A percentile compares a stretch with the other conserved stretches of the same genome.
phyloP scores from a whole-genome alignment of 2,113 vertebrate species.

The Zosterops lateralis region DNA sequence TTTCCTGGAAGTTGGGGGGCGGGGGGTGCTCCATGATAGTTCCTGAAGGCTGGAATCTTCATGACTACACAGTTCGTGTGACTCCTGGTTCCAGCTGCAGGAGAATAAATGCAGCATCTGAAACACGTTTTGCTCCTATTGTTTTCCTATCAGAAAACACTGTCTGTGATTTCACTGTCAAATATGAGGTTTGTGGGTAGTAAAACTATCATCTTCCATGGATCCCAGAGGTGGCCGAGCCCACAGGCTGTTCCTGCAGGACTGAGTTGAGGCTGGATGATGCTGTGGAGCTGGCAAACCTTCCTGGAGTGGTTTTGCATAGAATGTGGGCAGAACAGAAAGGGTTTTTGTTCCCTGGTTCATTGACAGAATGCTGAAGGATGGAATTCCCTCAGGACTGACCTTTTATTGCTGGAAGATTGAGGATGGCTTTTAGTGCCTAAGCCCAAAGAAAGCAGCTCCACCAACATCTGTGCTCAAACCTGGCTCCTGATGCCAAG shows the following conservation, averaged over 20 bases:
- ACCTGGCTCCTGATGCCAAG: background rate
- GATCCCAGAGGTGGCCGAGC: background rate
- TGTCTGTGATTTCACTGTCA: background rate
- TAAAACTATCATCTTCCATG: background rate
- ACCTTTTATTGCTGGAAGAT: background rate
- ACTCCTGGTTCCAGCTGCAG: background rate
- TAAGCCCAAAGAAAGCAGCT: background rate
- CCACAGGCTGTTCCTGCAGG: background rate
- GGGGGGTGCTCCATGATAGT: background rate
- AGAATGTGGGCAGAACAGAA: background rate
- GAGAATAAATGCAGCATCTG: background rate
- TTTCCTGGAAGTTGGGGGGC: background rate
- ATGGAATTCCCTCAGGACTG: background rate
- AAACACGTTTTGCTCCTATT: background rate
- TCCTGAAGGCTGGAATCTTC: background rate
- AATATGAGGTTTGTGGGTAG: background rate
- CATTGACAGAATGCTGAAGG: background rate
- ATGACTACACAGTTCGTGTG: rapidly evolving
- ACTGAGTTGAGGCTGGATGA: background rate
- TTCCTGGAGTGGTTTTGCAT: background rate
- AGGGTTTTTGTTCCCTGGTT: background rate
- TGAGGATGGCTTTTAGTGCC: background rate
- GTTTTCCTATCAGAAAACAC: background rate
- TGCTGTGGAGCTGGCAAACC: background rate
- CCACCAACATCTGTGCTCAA: background rate